Percentiles rank a stretch among this genome's conserved stretches.
These are phyloP conservation scores for Corydoras maculifer DNA, from an alignment of 2,113 vertebrate species.

Conservation along the genomic window DNA sequence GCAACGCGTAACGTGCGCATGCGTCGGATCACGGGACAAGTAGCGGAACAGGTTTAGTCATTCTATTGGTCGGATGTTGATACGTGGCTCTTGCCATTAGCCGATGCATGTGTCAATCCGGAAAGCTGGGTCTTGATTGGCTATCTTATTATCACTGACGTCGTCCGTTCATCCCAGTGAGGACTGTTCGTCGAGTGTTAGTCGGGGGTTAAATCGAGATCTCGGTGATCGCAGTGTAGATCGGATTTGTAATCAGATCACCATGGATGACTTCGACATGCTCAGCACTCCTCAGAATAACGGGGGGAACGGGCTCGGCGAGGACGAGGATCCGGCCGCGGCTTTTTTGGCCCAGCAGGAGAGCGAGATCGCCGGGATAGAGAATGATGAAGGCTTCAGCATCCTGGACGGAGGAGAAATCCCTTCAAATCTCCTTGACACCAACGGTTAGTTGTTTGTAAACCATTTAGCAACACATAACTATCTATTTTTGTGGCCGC, in stretches of 20 bases:
- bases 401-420: constrained; percentile 86
- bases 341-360: constrained; percentile 89
- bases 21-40: constrained; percentile 59
- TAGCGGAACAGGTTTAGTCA: constrained; percentile 36
- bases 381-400: constrained; percentile 84
- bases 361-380: constrained; percentile 87
- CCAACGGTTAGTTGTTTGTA: constrained; percentile 50
- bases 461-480: background rate
- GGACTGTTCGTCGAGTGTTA: constrained; percentile 34
- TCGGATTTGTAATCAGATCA: background rate
- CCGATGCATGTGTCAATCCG: constrained; percentile 15
- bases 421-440: constrained; percentile 65
- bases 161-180: constrained; percentile 38
- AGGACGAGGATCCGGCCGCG: constrained; percentile 84
- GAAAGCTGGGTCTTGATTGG: constrained; percentile 13
- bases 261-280: constrained; percentile 73
- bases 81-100: constrained; percentile 36
- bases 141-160: background rate
- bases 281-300: constrained; percentile 54
- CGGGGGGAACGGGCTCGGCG: constrained; percentile 62
- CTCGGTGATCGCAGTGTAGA: background rate
- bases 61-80: constrained; percentile 51
- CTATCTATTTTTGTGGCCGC: too few relatives aligned
- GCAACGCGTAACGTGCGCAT: constrained; percentile 24
- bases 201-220: constrained; percentile 34